phyloP scores from a whole-genome alignment of 2,888 invertebrate genomes.

The Dorcus hopei region DNA sequence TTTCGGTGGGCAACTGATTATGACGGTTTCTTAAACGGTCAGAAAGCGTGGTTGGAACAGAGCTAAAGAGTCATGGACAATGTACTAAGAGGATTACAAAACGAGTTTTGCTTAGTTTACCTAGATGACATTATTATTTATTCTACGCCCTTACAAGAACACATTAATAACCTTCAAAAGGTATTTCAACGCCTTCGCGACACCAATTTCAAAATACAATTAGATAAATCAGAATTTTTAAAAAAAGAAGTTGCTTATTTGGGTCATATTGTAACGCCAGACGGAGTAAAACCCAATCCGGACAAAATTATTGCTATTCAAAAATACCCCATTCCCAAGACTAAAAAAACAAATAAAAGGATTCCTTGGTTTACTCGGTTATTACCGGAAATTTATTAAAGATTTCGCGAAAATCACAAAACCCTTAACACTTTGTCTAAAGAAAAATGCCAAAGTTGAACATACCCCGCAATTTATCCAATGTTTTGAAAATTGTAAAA shows the following conservation, averaged over 20 bases:
- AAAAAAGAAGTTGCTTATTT: constrained; percentile 9
- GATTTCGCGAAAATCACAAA: constrained; percentile 20
- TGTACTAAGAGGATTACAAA: constrained; percentile 14
- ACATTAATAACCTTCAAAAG: background rate
- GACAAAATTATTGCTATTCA: constrained; percentile 9
- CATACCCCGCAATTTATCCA: constrained; percentile 9
- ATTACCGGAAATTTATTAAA: constrained; percentile 13
- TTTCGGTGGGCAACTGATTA: too few relatives aligned
- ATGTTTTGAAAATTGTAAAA: constrained; percentile 13
- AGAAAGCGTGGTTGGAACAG: too few relatives aligned
- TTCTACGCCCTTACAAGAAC: background rate
- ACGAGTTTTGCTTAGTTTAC: constrained; percentile 19
- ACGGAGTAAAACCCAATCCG: constrained; percentile 16
- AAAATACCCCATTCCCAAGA: constrained; percentile 14
- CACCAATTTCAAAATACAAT: background rate
- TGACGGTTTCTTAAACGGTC: too few relatives aligned
- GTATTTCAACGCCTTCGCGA: constrained; percentile 4
- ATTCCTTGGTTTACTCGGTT: constrained; percentile 11
- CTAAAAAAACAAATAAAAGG: constrained; percentile 11
- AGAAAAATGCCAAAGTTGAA: constrained; percentile 12
- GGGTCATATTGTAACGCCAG: constrained; percentile 12
- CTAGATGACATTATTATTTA: constrained; percentile 27
- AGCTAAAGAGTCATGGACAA: constrained; percentile 28
- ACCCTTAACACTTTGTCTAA: constrained; percentile 16
- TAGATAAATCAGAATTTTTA: background rate